phyloP scores from a whole-genome alignment of 1,140 invertebrate genomes.

The Philotrypesis tridentata region DNA sequence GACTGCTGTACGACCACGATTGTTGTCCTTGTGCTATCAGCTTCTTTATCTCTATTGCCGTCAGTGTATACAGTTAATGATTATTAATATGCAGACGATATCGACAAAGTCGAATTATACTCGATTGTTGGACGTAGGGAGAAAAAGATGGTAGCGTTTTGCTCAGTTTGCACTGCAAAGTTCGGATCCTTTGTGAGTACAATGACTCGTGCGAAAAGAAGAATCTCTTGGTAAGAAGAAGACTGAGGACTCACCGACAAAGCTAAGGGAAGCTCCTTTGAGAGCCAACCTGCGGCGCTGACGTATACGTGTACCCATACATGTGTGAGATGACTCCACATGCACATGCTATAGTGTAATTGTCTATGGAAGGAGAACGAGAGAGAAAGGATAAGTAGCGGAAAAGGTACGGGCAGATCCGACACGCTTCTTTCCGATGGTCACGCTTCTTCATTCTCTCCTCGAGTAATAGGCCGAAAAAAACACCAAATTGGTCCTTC shows the following conservation, averaged over 20 bases:
- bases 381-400: neutral
- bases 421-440: slow-evolving; percentile 44
- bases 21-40: neutral
- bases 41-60: too few species aligned
- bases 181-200: neutral
- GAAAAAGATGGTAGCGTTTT: too few species aligned
- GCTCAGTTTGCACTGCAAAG: too few species aligned
- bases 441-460: slow-evolving; percentile 39
- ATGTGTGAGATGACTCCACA: too few species aligned
- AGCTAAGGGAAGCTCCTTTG: slow-evolving; percentile 28
- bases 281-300: neutral
- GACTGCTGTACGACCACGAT: slow-evolving; percentile 14
- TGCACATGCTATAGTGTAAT: neutral
- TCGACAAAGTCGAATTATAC: too few species aligned
- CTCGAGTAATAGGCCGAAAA: neutral
- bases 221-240: neutral
- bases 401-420: slow-evolving; percentile 14
- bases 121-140: too few species aligned
- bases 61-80: too few species aligned
- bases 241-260: neutral
- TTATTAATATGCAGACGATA: too few species aligned
- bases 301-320: neutral
- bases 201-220: neutral
- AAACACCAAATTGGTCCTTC: slow-evolving; percentile 39
- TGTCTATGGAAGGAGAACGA: slow-evolving; percentile 1